Evolutionary conservation across 37 sponge, comb jelly and placozoan species (phyloP).

Genomic region (Agelas oroides): DNA sequence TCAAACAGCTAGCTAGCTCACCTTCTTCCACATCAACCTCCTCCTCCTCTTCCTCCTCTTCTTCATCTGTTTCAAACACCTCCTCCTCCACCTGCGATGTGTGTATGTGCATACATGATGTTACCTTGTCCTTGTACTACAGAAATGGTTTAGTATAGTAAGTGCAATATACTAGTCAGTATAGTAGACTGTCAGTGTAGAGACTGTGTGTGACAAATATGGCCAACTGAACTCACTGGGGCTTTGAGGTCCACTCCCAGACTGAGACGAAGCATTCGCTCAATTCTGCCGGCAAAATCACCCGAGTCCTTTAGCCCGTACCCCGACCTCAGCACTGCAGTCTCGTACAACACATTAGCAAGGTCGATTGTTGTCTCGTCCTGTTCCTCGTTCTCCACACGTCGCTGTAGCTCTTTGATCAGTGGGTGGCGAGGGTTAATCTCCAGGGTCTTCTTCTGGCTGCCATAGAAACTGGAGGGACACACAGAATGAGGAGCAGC

Average conservation of each 20-base stretch:
- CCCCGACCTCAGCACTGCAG: constrained; percentile 93
- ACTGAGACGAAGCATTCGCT: constrained; percentile 90
- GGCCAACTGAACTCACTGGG: constrained; percentile 38
- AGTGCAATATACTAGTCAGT: no score
- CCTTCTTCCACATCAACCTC: constrained; percentile 9
- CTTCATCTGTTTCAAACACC: constrained; percentile 14
- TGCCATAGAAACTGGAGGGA: constrained; percentile 71
- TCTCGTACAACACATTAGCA: constrained; percentile 88
- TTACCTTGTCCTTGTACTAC: no score
- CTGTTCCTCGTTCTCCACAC: constrained; percentile 67
- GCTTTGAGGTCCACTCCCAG: constrained; percentile 82
- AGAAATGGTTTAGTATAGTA: no score
- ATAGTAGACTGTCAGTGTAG: no score
- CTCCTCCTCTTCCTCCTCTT: constrained; percentile 25
- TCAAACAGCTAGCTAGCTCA: not conserved
- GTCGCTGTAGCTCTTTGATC: constrained; percentile 81
- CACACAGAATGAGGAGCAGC: not conserved
- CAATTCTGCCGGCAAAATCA: constrained; percentile 93
- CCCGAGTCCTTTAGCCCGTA: constrained; percentile 87
- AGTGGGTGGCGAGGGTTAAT: constrained; percentile 97
- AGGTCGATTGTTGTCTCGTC: constrained; percentile 83
- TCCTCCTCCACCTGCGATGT: constrained; percentile 2
- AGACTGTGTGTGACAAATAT: no score
- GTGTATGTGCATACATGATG: no score
- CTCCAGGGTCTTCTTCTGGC: constrained; percentile 98